A percentile compares a stretch with the other conserved stretches of the same genome.
These are phyloP conservation scores for Podargus strigoides DNA, from an alignment of 2,797 vertebrate species.

Conservation along the genomic window DNA sequence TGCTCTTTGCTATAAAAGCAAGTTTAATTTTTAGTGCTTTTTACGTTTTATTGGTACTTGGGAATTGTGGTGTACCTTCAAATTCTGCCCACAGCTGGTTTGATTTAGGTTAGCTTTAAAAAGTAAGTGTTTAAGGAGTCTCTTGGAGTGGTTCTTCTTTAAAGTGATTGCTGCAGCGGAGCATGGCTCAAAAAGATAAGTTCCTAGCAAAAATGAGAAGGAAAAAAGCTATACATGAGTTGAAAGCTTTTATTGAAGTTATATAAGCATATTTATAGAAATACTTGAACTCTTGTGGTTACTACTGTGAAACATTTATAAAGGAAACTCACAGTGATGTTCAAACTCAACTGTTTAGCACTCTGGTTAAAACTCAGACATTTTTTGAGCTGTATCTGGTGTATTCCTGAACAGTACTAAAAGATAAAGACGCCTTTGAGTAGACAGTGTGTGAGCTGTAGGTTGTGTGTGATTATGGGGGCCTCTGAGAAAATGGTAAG, in stretches of 20 bases:
- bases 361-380: neutral
- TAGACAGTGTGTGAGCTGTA: rapidly evolving
- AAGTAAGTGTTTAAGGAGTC: neutral
- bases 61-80: neutral
- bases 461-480: neutral
- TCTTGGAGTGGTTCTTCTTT: neutral
- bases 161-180: neutral
- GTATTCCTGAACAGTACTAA: neutral
- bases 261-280: neutral
- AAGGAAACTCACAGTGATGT: neutral
- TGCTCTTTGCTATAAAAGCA: neutral
- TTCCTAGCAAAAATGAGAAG: neutral
- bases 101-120: neutral
- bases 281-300: neutral
- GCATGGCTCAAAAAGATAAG: neutral
- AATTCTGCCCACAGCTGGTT: neutral
- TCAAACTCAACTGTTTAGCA: neutral
- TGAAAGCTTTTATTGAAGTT: neutral
- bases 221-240: neutral
- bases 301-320: neutral
- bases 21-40: constrained; percentile 7
- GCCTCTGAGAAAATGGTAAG: neutral
- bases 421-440: neutral
- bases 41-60: neutral
- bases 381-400: neutral